Percentiles rank a stretch among this genome's conserved stretches.
Evolutionary conservation across 2,797 vertebrate genomes (phyloP).

Genomic region (Glyptemys insculpta): DNA sequence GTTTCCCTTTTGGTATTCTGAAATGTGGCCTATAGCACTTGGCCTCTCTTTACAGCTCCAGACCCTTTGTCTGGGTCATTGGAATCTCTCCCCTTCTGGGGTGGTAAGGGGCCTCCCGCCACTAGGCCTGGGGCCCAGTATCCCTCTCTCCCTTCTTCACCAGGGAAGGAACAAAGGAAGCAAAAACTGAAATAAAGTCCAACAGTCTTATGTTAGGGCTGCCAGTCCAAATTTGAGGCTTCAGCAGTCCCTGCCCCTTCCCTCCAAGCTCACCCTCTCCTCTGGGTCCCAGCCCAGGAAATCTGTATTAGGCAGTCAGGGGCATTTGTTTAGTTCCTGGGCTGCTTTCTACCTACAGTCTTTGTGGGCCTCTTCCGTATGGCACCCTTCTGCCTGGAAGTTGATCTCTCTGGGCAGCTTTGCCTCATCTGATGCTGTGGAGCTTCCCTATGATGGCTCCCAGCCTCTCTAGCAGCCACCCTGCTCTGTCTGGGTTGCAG

Average conservation of each 20-base stretch:
- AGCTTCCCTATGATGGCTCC: background rate
- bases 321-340: background rate
- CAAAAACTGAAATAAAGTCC: background rate
- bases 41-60: too few species aligned
- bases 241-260: too few species aligned
- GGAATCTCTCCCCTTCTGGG: background rate
- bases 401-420: background rate
- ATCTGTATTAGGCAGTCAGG: background rate
- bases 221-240: background rate
- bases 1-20: background rate
- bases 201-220: background rate
- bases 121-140: background rate
- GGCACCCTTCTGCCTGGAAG: background rate
- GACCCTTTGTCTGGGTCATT: background rate
- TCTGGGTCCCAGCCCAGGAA: too few species aligned
- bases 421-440: background rate
- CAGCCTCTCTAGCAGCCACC: background rate
- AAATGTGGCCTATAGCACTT: background rate
- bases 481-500: background rate
- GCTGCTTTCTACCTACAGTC: too few species aligned
- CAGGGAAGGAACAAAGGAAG: background rate
- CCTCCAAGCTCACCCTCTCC: too few species aligned
- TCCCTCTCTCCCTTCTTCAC: background rate
- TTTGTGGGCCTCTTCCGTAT: too few species aligned
- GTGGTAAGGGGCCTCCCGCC: too few species aligned